phyloP scores from a whole-genome alignment of 1,140 invertebrate genomes.

The Mylabris phalerata region DNA sequence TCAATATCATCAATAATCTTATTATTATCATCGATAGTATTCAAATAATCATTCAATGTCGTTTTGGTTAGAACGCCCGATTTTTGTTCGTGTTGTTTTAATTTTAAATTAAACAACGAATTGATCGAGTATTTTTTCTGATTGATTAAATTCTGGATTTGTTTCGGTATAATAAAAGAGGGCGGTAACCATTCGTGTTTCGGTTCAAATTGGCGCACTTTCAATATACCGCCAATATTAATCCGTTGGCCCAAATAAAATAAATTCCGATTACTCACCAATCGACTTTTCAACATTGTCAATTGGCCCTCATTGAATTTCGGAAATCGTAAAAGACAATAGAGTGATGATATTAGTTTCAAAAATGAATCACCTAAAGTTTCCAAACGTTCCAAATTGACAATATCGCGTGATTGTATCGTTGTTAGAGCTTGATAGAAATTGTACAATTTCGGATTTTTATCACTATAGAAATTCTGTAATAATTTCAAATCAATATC shows the following conservation, averaged over 20 bases:
- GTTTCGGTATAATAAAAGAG: slow-evolving; percentile 47
- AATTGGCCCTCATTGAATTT: slow-evolving; percentile 68
- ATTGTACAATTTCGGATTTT: slow-evolving; percentile 19
- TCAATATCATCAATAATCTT: neutral
- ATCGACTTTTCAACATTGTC: slow-evolving; percentile 63
- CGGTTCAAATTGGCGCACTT: slow-evolving; percentile 58
- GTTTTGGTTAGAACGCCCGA: slow-evolving; percentile 37
- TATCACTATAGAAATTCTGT: neutral
- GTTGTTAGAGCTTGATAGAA: slow-evolving; percentile 62
- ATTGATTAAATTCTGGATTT: slow-evolving; percentile 9
- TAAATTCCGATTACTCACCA: slow-evolving; percentile 79
- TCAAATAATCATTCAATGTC: slow-evolving; percentile 7
- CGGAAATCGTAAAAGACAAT: slow-evolving; percentile 63
- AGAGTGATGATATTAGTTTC: slow-evolving; percentile 70
- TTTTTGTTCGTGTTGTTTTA: slow-evolving; percentile 42
- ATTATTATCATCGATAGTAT: neutral
- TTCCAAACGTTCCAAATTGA: slow-evolving; percentile 78
- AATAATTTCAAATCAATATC: slow-evolving; percentile 26
- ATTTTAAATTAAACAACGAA: slow-evolving; percentile 42
- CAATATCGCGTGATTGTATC: slow-evolving; percentile 63
- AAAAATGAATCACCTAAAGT: slow-evolving; percentile 85
- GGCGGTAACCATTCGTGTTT: slow-evolving; percentile 63
- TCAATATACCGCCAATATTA: slow-evolving; percentile 51
- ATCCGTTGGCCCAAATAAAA: slow-evolving; percentile 55
- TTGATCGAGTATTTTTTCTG: slow-evolving; percentile 20